Conservation (phyloP, 2,797 vertebrate species). For the Thalassophryne amazonica region DNA sequence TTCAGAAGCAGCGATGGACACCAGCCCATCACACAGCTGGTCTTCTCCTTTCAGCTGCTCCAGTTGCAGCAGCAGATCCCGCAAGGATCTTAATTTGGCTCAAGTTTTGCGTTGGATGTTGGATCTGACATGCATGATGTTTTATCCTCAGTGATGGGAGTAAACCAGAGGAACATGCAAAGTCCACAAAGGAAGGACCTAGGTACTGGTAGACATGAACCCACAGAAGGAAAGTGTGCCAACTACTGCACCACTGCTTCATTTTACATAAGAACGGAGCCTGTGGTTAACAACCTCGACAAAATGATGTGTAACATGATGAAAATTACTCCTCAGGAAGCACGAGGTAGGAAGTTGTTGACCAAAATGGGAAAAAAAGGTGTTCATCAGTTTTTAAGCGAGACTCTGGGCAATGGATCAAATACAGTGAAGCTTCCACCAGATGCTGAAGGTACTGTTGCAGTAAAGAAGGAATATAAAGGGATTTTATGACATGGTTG, state of each 20-base stretch:
- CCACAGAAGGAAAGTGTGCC: too few species aligned
- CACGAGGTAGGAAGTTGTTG: neutral
- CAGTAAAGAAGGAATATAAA: conserved; percentile 4
- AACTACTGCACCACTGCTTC: too few species aligned
- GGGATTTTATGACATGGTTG: conserved; percentile 36
- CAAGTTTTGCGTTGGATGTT: too few species aligned
- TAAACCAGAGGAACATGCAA: too few species aligned
- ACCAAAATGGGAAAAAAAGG: conserved; percentile 1
- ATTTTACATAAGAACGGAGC: neutral
- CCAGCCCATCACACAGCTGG: neutral
- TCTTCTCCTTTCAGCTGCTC: too few species aligned
- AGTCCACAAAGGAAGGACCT: too few species aligned
- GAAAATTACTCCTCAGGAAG: neutral
- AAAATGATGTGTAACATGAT: neutral
- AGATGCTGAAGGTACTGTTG: conserved; percentile 50
- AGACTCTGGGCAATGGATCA: neutral
- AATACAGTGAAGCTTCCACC: conserved; percentile 6
- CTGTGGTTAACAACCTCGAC: neutral
- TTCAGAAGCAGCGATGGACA: neutral
- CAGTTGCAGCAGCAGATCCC: too few species aligned
- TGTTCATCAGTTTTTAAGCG: neutral
- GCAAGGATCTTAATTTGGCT: too few species aligned
- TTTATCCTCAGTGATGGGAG: too few species aligned
- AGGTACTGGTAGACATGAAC: too few species aligned
- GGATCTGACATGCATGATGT: too few species aligned